Evolutionary conservation across 2,888 invertebrate species (phyloP).

Genomic region (Phytoseiulus persimilis): DNA sequence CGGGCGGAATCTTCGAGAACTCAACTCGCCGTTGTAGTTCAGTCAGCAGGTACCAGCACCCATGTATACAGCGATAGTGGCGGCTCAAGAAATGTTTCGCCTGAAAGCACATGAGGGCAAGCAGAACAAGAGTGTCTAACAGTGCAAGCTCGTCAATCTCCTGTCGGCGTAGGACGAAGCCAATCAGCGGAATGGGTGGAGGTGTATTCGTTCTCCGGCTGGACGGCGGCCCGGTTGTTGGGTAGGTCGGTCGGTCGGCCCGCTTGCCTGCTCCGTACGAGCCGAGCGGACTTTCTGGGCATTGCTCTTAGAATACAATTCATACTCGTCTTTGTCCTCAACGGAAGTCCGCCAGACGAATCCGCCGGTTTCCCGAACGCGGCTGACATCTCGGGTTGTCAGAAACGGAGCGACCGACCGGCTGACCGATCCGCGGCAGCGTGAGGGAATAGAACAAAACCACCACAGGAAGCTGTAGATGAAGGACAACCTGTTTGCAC

Average conservation of each 20-base stretch:
- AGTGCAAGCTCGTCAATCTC: not conserved
- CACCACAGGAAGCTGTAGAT: not conserved
- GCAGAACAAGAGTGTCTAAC: not conserved
- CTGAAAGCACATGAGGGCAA: not conserved
- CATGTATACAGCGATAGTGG: no score
- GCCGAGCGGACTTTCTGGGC: no score
- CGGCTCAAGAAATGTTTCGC: no score
- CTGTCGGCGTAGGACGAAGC: not conserved
- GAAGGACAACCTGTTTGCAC: not conserved
- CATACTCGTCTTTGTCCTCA: no score
- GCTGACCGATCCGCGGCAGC: not conserved
- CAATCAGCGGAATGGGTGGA: not conserved
- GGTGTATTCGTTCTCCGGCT: not conserved
- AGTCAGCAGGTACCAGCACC: not conserved
- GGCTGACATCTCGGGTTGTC: no score
- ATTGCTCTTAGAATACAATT: no score
- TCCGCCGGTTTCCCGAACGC: no score
- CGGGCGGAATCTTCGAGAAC: no score
- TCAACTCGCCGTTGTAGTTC: not conserved
- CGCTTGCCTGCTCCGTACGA: no score
- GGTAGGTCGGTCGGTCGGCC: not conserved
- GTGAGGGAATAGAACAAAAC: not conserved
- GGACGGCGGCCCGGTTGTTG: not conserved
- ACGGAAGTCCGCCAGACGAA: no score
- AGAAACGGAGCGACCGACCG: not conserved